phyloP scores from a whole-genome alignment of 1,140 invertebrate species.

The Berghia stephanieae region DNA sequence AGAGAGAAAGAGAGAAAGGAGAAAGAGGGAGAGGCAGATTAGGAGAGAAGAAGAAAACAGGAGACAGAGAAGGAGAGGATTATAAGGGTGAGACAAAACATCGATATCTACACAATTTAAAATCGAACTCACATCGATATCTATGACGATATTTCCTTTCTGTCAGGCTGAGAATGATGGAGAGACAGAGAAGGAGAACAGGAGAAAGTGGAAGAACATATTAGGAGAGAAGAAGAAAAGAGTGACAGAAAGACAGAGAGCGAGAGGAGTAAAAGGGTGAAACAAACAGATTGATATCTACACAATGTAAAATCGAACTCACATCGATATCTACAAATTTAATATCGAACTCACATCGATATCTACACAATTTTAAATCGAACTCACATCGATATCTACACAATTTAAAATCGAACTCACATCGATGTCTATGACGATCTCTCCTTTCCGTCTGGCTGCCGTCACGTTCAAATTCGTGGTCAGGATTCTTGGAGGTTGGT shows the following conservation, averaged over 20 bases:
- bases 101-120: background rate
- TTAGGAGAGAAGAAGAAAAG: background rate
- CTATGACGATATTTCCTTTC: conserved; percentile 5
- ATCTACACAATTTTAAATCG: too few relatives aligned
- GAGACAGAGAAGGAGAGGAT: too few relatives aligned
- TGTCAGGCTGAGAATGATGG: background rate
- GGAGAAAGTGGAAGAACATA: too few relatives aligned
- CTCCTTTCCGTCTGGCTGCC: background rate
- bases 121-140: conserved; percentile 1
- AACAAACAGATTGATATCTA: too few relatives aligned
- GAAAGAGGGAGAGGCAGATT: too few relatives aligned
- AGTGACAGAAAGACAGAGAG: too few relatives aligned
- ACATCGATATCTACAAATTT: conserved; percentile 16
- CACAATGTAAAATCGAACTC: background rate
- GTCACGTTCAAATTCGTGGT: background rate
- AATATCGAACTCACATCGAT: too few relatives aligned
- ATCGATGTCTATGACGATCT: conserved; percentile 3
- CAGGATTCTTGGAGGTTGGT: background rate
- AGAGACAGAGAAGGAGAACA: too few relatives aligned
- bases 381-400: background rate
- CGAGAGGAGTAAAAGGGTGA: too few relatives aligned
- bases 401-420: background rate
- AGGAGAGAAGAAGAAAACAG: background rate
- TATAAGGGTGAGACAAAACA: too few relatives aligned
- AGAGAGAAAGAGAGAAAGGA: too few relatives aligned